Conservation (phyloP, 2,113 vertebrate species). For the Oophaga pumilio region DNA sequence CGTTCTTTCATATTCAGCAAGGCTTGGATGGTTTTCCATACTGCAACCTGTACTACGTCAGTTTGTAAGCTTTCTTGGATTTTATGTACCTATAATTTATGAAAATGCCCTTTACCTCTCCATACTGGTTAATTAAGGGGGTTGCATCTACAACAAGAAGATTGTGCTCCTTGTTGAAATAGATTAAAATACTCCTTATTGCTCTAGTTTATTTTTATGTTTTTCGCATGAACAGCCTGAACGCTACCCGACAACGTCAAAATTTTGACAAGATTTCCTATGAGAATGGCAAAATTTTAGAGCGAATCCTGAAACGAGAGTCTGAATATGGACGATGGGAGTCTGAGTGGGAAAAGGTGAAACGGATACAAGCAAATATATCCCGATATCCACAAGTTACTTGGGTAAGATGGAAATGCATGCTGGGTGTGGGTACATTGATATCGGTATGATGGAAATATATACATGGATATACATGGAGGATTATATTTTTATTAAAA, state of each 20-base stretch:
- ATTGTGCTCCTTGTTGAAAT: neutral
- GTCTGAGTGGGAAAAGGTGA: conserved; percentile 69
- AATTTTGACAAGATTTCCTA: conserved; percentile 64
- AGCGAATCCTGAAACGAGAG: conserved; percentile 67
- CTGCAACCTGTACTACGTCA: too few relatives aligned
- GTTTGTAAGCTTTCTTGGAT: neutral
- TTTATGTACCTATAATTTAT: neutral
- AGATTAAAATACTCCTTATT: neutral
- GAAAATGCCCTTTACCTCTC: neutral
- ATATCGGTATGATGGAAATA: neutral
- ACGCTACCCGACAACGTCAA: conserved; percentile 66
- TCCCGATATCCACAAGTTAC: conserved; percentile 66
- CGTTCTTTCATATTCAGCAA: too few relatives aligned
- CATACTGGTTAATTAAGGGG: too few relatives aligned
- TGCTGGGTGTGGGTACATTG: neutral
- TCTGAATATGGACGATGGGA: conserved; percentile 73
- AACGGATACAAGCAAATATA: conserved; percentile 64
- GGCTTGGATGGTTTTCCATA: too few relatives aligned
- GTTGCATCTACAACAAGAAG: neutral
- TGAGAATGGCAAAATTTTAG: conserved; percentile 74
- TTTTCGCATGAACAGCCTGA: conserved; percentile 66
- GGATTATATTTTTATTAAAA: neutral
- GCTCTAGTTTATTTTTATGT: neutral
- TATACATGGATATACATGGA: neutral
- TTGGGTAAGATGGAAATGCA: conserved; percentile 61